Evolutionary conservation across 2,797 vertebrate genomes (phyloP), one percentile per base, ranked within the genome.

Genomic region (Chelon auratus): DNA sequence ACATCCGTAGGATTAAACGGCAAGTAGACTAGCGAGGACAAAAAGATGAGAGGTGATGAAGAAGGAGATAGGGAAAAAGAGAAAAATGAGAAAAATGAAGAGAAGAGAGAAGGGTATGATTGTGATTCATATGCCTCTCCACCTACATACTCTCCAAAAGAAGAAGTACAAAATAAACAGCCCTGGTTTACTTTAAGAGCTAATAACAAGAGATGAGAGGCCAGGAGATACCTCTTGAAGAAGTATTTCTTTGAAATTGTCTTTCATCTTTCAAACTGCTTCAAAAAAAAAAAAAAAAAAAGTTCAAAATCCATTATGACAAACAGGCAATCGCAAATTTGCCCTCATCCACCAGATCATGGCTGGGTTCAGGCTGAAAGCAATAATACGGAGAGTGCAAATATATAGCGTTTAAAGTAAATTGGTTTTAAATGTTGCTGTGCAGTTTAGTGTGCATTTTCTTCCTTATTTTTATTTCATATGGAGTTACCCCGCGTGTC

Each of bases 261-360:
- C 68, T 79, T 77, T 83, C 51, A 81, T 77, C 66, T 82, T 54
- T 65, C 15, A 63, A 66, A 43, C 36, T 58, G 54, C n/a, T 53
- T 10, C 9, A 51, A 42, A 33, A 61, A 55, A 61, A 72, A 43
- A 54, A 57, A 1, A 18, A 26, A 26, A 26, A 22, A 22, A 22
- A 22, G 39, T 42, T 68, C 13, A 52, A 72, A 68, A 77, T 68
- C 61, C 66, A 72, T 69, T 73, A 66, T 33, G 26, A 65, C 40
- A 75, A 77, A 74, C 18, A 43, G 9, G 11, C 26, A 74, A 77
- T 74, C n/a, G 14, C 5, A 72, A 30, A 53, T 15, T 5, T 37
- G 12, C 45, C 20, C 39, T 40, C 13, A 72, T 45, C 54, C 24
- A 36, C 22, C 45, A 70, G 43, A 33, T 65, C 42, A 26, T 45